Base-by-base conservation (phyloP, 1,140 invertebrate genomes). In the Drosophila pseudoananassae region DNA sequence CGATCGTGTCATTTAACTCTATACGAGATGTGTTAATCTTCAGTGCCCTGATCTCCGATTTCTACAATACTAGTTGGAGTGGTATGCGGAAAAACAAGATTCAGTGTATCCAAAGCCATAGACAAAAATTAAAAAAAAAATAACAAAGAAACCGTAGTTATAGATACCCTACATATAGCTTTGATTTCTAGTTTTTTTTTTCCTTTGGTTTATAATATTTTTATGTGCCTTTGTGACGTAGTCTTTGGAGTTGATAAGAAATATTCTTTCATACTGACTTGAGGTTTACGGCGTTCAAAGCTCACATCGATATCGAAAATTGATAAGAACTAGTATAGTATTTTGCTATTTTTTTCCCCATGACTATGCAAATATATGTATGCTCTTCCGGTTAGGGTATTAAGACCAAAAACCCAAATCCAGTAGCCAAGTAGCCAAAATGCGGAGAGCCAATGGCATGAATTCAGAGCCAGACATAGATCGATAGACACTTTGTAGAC, bases 1-100 rank as follows among this genome's bases (percentile, higher is more conserved):
- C 82, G 77, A 61, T 58, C 43, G 81, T 87, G 81, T 81, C 81
- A 63, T 87, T 87, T 85, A 85, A 85, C 81, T 77, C 81, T 36
- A 9, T 31, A 10, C 8, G 31, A 31, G 57, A 78, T 66, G 74
- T 87, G 78, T 87, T 85, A 87, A 85, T 87, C 82, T 78, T 12
- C 43, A 49, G 38, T 61, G 68, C 63, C 61, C 60, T 58, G 77
- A 43, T 73, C 79, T 63, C 65, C 69, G 65, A 78, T 77, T 85
- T 77, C 61, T 60, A 59, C 49, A 31, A 36, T 40, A 17, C 2
- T 9, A 7, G 25, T 27, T 27, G 25, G 5, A 7, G 6, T 27
- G 25, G 33, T 46, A 83, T 84, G 79, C 71, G 71, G 59, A 74
- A 74, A 54, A 57, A 74, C 58, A 52, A 74, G 52, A 64, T 74